phyloP scores from a whole-genome alignment of 2,797 vertebrate genomes.

The Anguilla obscura region DNA sequence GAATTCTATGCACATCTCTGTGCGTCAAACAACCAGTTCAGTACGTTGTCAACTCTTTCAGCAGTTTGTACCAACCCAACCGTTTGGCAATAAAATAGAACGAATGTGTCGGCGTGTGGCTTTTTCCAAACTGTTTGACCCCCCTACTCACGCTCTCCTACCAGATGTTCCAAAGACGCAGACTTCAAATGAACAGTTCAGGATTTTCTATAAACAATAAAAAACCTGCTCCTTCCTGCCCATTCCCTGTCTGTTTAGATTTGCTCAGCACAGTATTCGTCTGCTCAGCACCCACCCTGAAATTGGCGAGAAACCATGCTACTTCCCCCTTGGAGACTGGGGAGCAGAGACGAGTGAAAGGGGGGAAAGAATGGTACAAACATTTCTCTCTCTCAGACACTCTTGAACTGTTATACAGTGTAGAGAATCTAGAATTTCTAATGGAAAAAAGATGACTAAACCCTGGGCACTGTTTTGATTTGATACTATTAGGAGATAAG shows the following conservation, averaged over 20 bases:
- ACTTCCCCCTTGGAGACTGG: not conserved
- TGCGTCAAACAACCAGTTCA: not conserved
- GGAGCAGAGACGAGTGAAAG: not conserved
- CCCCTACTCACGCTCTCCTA: not conserved
- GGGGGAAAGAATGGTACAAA: conserved; percentile 48
- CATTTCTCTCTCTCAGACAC: conserved; percentile 56
- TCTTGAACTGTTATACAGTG: conserved; percentile 59
- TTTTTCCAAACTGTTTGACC: not conserved
- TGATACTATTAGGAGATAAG: conserved; percentile 73
- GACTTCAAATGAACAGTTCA: not conserved
- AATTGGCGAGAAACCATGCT: not conserved
- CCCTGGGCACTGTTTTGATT: conserved; percentile 76
- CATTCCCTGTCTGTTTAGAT: not conserved
- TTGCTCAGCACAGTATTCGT: not conserved
- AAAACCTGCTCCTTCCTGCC: not conserved
- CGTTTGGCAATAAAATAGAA: conserved; percentile 7
- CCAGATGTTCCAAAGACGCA: not conserved
- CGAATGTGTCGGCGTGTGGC: not conserved
- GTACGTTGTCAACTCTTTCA: not conserved
- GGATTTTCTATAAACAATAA: not conserved
- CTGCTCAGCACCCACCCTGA: not conserved
- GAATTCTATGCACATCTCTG: not conserved
- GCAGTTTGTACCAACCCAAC: not conserved
- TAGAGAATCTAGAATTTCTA: conserved; percentile 73
- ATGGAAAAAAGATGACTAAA: conserved; percentile 56